Percentiles rank a stretch among this genome's conserved stretches.
Evolutionary conservation across 2,797 vertebrate genomes (phyloP).

Genomic region (Sebastes diaconus): DNA sequence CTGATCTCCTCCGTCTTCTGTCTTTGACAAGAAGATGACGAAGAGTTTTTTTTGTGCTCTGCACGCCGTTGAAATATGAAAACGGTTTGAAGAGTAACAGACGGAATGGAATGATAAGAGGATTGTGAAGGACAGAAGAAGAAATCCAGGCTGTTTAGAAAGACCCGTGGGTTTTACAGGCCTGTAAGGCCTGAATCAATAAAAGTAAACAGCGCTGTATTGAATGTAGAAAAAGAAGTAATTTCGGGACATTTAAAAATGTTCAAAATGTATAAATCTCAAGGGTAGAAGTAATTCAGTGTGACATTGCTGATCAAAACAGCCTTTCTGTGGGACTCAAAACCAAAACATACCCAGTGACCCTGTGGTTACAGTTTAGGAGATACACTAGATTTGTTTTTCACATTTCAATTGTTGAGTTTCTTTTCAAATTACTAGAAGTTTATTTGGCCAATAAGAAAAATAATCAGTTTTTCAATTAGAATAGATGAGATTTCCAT

Average conservation of each 20-base stretch:
- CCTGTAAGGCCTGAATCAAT: neutral
- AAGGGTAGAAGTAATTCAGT: neutral
- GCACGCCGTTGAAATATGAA: neutral
- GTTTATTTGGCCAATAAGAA: neutral
- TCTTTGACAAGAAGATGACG: conserved; percentile 9
- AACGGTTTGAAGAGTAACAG: neutral
- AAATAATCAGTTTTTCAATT: neutral
- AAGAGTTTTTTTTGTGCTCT: neutral
- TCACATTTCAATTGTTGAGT: neutral
- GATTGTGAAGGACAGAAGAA: neutral
- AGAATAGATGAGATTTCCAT: neutral
- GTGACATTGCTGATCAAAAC: neutral
- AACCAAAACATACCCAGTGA: neutral
- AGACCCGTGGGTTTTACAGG: neutral
- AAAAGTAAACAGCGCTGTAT: neutral
- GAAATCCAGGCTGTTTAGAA: neutral
- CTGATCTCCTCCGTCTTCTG: neutral
- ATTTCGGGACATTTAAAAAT: neutral
- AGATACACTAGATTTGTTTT: neutral
- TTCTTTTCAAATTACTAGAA: neutral
- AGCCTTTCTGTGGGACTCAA: neutral
- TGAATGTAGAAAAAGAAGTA: neutral
- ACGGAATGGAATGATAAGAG: neutral
- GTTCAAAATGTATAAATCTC: neutral
- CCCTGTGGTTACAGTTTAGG: neutral